Conservation (phyloP, 2,797 vertebrate genomes). For the Carduelis carduelis region DNA sequence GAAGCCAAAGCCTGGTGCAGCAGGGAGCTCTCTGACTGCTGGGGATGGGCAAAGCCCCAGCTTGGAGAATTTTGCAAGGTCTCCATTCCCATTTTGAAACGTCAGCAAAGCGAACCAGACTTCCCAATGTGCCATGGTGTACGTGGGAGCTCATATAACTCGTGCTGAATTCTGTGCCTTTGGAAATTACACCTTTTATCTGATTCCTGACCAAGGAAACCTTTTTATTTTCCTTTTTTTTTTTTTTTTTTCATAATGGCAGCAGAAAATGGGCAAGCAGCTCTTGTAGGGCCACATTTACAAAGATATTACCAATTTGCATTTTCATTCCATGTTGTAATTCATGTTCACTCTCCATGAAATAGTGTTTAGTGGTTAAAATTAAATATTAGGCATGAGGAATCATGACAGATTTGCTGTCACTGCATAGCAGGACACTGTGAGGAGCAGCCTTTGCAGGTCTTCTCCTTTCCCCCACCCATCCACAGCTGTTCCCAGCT, state of each 20-base stretch:
- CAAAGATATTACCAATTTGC: neutral
- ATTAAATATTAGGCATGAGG: neutral
- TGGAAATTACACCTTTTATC: neutral
- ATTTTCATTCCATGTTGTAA: neutral
- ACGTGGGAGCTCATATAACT: neutral
- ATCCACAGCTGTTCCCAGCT: accelerated
- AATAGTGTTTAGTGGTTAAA: neutral
- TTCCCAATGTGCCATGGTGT: neutral
- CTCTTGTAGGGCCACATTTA: neutral
- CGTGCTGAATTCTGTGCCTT: neutral
- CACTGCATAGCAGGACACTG: neutral
- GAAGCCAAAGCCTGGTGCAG: neutral
- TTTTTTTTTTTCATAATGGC: neutral
- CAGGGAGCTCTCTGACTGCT: neutral
- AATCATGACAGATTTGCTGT: neutral
- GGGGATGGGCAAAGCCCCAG: neutral
- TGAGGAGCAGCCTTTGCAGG: neutral
- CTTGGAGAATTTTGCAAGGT: neutral
- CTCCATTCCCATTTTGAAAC: neutral
- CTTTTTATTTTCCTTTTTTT: neutral
- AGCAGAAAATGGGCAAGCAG: neutral
- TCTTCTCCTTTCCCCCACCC: neutral
- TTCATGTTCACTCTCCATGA: neutral
- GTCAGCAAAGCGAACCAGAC: neutral
- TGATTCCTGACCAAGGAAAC: neutral